Percentiles rank a stretch among this genome's conserved stretches.
Evolutionary conservation across 2,888 invertebrate species (phyloP).

Genomic region (Ophion obscuratus): DNA sequence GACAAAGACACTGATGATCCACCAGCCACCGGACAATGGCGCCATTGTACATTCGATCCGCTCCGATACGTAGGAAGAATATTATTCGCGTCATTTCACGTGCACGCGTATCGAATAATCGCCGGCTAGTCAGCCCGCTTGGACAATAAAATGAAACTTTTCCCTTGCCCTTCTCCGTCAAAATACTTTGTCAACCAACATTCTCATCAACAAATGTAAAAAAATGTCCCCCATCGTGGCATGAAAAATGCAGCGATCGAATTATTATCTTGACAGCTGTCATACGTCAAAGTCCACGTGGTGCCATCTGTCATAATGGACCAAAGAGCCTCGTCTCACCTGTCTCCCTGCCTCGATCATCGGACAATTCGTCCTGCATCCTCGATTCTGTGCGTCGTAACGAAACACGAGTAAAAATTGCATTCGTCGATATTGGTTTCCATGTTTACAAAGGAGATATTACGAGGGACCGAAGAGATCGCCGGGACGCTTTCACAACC

Average conservation of each 20-base stretch:
- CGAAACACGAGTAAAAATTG: conserved; percentile 34
- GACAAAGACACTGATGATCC: not conserved
- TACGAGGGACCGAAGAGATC: conserved; percentile 35
- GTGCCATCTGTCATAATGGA: not conserved
- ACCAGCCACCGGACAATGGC: conserved; percentile 14
- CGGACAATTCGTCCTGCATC: conserved; percentile 14
- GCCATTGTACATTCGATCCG: conserved; percentile 14
- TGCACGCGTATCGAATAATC: conserved; percentile 3
- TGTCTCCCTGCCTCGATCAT: conserved; percentile 8
- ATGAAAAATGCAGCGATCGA: too few species aligned
- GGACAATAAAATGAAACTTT: not conserved
- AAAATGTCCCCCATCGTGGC: too few species aligned
- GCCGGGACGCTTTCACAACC: conserved; percentile 64
- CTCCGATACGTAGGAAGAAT: not conserved
- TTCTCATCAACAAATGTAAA: not conserved
- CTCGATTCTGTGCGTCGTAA: conserved; percentile 41
- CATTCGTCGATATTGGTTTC: conserved; percentile 11
- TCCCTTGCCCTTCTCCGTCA: not conserved
- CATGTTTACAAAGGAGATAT: conserved; percentile 49
- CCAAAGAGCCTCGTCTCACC: conserved; percentile 14
- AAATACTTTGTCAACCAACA: not conserved
- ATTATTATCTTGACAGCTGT: too few species aligned
- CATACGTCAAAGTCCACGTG: too few species aligned
- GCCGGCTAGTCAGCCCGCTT: not conserved
- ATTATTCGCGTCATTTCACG: not conserved